A percentile compares a stretch with the other conserved stretches of the same genome.
Conservation (phyloP, 2,113 vertebrate species). For the Macroglossus sobrinus region DNA sequence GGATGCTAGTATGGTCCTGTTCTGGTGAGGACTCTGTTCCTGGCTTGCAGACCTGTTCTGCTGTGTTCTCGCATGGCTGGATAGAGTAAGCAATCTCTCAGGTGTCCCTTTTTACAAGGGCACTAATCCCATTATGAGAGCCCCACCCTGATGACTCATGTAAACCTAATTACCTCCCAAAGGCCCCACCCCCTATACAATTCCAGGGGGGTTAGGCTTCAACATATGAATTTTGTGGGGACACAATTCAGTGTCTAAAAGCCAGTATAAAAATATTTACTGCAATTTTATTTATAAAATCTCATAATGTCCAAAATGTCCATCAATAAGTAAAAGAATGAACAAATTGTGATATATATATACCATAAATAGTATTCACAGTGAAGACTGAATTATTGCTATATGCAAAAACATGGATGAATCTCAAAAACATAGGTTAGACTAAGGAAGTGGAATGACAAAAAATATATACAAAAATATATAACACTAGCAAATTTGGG, state of each 20-base stretch:
- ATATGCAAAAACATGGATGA: too few relatives aligned
- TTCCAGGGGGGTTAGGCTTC: background rate
- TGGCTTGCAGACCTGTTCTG: background rate
- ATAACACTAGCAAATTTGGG: background rate
- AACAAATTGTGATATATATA: background rate
- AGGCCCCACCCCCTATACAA: background rate
- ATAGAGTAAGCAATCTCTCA: background rate
- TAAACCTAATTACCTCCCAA: background rate
- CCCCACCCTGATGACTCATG: background rate
- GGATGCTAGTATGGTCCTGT: background rate
- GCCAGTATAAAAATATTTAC: background rate
- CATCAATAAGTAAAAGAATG: background rate
- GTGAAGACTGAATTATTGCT: background rate
- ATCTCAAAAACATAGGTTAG: background rate
- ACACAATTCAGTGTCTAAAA: background rate
- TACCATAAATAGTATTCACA: background rate
- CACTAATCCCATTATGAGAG: too few relatives aligned
- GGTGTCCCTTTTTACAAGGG: background rate
- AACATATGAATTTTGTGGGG: background rate
- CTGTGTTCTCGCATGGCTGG: background rate
- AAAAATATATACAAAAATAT: background rate
- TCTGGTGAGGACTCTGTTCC: background rate
- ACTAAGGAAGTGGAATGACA: background rate
- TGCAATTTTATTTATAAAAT: background rate
- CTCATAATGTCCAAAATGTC: background rate